These are phyloP conservation scores for Micropoecilia bifurca DNA, from an alignment of 2,797 vertebrate species.

Conservation along the genomic window DNA sequence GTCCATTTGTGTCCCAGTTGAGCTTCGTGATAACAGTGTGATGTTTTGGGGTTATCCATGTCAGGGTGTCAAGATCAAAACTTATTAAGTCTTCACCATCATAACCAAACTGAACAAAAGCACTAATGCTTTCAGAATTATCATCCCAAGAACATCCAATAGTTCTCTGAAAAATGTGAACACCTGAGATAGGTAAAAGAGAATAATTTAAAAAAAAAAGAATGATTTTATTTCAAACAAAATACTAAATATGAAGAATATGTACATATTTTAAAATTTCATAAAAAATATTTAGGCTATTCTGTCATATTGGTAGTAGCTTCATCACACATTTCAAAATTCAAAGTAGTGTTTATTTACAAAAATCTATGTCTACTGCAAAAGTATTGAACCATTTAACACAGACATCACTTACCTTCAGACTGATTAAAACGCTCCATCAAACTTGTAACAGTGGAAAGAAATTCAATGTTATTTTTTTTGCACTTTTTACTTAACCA, in stretches of 20 bases:
- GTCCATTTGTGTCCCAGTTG: not conserved
- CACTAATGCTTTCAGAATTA: not conserved
- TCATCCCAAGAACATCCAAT: conserved; percentile 4
- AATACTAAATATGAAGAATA: no score
- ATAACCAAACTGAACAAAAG: not conserved
- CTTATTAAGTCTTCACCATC: conserved; percentile 33
- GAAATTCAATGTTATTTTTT: no score
- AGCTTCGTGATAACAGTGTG: conserved; percentile 18
- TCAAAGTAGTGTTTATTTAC: not conserved
- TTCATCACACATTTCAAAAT: no score
- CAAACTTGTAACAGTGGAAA: no score
- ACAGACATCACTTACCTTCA: no score
- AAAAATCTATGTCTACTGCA: not conserved
- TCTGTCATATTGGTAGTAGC: no score
- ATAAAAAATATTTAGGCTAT: no score
- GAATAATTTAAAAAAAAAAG: no score
- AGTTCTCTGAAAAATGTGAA: not conserved
- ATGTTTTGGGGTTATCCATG: conserved; percentile 2
- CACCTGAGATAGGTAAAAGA: not conserved
- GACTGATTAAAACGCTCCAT: no score
- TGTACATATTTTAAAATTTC: no score
- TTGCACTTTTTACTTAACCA: no score
- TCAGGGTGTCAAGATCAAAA: conserved; percentile 5
- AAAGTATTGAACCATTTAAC: not conserved
- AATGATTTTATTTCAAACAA: no score